Evolutionary conservation across 2,888 invertebrate genomes (phyloP), one percentile per base, ranked within the genome.

Genomic region (Eremobia ochroleuca): DNA sequence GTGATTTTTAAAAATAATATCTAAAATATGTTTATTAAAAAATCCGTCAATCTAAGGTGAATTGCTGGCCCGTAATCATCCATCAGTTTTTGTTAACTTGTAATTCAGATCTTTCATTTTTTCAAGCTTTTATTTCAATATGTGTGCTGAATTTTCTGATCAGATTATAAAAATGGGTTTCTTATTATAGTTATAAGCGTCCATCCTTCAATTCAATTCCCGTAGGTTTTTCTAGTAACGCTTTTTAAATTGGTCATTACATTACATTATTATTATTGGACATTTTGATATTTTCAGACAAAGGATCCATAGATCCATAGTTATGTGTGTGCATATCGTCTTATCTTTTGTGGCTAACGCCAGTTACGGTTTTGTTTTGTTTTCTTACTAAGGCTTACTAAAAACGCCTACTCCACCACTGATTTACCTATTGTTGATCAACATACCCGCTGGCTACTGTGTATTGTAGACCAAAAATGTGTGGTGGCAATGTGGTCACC

Each of bases 401-500:
- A 5, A 31, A 61, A 34, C 1, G 31, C 6, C 18, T n/a, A 18
- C 18, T 66, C n/a, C 1, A 58, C 52, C n/a, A 58, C 34, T 37
- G n/a, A 68, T 65, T 64, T 8, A 65, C 40, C 40, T 61, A 28
- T 46, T 58, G 25, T 46, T 70, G 49, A 62, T 21, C 46, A 59
- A 18, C 52, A 52, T 25, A 34, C 37, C 18, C 8, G 8, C 31
- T 25, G 15, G 52, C 59, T 72, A 34, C 74, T 34, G 77, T 62
- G 1, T 58, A 59, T 43, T n/a, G 31, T 72, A 25, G 40, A 52
- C 71, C 68, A 79, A 71, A 81, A 43, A 69, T 52, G 18, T 72
- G 82, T 61, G 66, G 34, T 70, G 15, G 15, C 11, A 52, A 15
- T 66, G 40, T 82, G 87, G 70, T 81, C 69, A 76, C 55, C 46